Percentiles rank a stretch among this genome's conserved stretches.
Conservation (phyloP, 2,113 vertebrate species). For the Micromys minutus region DNA sequence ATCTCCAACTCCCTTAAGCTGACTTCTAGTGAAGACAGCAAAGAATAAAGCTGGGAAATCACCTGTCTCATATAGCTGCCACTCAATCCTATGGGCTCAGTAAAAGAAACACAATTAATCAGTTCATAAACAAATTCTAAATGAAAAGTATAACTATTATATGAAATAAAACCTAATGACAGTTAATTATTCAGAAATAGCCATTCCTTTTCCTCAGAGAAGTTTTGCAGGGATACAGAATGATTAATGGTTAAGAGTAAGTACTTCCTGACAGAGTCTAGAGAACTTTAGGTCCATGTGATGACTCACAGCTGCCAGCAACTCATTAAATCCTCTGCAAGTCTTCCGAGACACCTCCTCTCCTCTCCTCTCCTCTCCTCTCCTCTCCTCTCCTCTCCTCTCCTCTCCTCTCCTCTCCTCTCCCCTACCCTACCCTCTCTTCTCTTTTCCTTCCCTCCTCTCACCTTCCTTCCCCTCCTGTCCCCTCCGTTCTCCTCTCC, state of each 20-base stretch:
- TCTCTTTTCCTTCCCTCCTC: background rate
- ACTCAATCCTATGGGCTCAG: background rate
- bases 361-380: background rate
- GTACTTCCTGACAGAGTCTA: background rate
- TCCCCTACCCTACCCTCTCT: background rate
- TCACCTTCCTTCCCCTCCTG: no score
- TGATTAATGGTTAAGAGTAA: background rate
- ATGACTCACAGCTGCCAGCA: background rate
- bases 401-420: background rate
- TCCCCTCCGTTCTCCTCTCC: no score
- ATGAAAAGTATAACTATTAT: slow-evolving; percentile 44
- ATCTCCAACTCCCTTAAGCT: slow-evolving; percentile 18
- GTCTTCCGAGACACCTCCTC: background rate
- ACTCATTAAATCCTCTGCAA: no score
- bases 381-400: no score
- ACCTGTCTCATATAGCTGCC: background rate
- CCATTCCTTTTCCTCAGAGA: background rate
- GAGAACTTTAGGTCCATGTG: background rate
- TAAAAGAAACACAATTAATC: background rate
- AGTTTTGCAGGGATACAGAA: background rate
- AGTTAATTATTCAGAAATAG: slow-evolving; percentile 1
- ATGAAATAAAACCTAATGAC: slow-evolving; percentile 27
- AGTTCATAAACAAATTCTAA: slow-evolving; percentile 34
- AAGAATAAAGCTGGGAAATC: background rate
- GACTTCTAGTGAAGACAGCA: slow-evolving; percentile 23